Conservation (phyloP, 2,113 vertebrate species). For the Colaptes auratus region DNA sequence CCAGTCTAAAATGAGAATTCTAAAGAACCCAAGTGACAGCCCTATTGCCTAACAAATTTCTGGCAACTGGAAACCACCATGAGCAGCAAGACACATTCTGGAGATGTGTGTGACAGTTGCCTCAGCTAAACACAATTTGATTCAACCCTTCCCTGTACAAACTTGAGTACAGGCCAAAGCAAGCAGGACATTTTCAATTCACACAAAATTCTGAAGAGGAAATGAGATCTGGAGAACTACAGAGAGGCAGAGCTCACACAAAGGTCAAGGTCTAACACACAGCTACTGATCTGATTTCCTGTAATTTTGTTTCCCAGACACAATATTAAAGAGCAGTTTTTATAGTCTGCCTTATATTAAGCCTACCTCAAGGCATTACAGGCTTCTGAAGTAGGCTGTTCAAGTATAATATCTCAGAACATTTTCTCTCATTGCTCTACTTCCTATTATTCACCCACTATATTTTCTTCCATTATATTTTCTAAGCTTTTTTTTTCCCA, state of each 20-base stretch:
- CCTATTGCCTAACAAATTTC: neutral
- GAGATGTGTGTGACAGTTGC: neutral
- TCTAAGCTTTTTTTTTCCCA: neutral
- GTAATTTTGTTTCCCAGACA: neutral
- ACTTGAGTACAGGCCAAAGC: neutral
- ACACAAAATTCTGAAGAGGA: neutral
- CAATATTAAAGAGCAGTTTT: neutral
- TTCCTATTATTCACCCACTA: neutral
- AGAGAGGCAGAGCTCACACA: neutral
- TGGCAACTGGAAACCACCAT: neutral
- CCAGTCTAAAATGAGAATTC: neutral
- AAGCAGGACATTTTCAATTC: neutral
- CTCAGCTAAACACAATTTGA: neutral
- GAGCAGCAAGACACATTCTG: neutral
- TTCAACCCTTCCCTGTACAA: neutral
- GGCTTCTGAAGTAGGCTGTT: neutral
- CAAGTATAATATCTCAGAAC: neutral
- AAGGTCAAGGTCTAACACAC: neutral
- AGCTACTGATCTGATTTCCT: neutral
- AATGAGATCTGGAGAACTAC: fast-evolving
- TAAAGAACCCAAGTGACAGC: neutral
- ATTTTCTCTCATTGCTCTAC: neutral
- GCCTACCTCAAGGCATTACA: neutral
- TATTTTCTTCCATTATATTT: neutral
- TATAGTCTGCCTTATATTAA: neutral